These are phyloP conservation scores for Leuctra nigra DNA, from an alignment of 2,888 invertebrate genomes.

Conservation along the genomic window DNA sequence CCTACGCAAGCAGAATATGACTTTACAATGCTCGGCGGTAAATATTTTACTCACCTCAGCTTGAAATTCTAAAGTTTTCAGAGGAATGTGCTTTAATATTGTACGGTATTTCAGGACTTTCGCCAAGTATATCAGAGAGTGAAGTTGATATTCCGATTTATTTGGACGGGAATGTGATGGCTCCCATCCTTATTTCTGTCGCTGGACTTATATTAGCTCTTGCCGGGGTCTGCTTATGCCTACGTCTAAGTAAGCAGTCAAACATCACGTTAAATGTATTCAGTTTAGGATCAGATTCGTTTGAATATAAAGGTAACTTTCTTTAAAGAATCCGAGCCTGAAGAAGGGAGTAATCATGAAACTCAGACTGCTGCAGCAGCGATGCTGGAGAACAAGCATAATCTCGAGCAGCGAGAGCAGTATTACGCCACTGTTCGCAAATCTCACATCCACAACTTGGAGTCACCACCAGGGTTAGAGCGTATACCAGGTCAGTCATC, in stretches of 20 bases:
- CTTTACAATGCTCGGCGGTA: conserved; percentile 51
- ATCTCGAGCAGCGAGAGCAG: conserved; percentile 45
- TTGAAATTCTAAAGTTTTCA: too few relatives aligned
- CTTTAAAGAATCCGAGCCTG: conserved; percentile 29
- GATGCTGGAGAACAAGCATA: conserved; percentile 41
- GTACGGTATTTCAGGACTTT: too few relatives aligned
- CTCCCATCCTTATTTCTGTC: conserved; percentile 45
- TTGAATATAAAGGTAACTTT: too few relatives aligned
- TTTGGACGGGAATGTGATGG: conserved; percentile 44
- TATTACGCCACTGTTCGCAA: conserved; percentile 48
- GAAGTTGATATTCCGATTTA: conserved; percentile 36
- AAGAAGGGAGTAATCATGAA: conserved; percentile 31
- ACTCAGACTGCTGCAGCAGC: conserved; percentile 35
- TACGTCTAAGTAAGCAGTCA: conserved; percentile 45
- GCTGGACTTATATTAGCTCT: conserved; percentile 49
- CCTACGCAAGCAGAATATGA: conserved; percentile 51
- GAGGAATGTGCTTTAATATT: too few relatives aligned
- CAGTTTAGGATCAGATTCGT: not conserved
- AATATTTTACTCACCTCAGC: too few relatives aligned
- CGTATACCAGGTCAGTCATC: conserved; percentile 41
- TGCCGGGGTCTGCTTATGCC: conserved; percentile 48
- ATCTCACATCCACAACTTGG: conserved; percentile 36
- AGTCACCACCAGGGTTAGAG: conserved; percentile 42
- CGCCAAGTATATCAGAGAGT: too few relatives aligned
- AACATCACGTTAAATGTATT: not conserved